Evolutionary conservation across 2,113 vertebrate species (phyloP).

Genomic region (Tragelaphus imberbis): DNA sequence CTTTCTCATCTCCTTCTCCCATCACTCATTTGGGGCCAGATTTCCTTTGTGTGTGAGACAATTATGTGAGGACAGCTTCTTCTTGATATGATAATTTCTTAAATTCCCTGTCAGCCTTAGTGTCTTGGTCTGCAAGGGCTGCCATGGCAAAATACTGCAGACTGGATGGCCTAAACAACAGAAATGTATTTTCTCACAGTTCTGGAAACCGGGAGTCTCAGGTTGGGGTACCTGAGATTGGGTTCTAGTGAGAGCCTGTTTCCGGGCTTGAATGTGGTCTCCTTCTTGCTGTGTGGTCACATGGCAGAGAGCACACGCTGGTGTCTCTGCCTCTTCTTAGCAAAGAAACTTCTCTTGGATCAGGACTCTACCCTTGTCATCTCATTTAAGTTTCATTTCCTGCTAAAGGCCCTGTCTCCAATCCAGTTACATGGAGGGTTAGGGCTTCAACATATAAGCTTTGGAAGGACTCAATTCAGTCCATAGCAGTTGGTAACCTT

Average conservation of each 20-base stretch:
- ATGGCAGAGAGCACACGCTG: not conserved
- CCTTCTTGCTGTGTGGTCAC: not conserved
- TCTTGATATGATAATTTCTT: not conserved
- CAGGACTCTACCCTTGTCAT: not conserved
- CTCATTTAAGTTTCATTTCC: not conserved
- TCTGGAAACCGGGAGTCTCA: not conserved
- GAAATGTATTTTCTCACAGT: not conserved
- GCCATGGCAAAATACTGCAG: not conserved
- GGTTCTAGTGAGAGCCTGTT: not conserved
- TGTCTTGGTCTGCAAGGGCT: not conserved
- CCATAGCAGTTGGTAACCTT: not conserved
- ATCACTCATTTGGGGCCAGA: not conserved
- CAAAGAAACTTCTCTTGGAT: not conserved
- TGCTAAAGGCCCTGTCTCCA: not conserved
- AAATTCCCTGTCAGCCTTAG: not conserved
- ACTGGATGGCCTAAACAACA: not conserved
- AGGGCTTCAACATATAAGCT: not conserved
- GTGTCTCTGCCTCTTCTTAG: not conserved
- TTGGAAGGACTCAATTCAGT: not conserved
- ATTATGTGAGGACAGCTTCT: not conserved
- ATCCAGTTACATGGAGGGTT: not conserved
- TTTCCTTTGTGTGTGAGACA: not conserved
- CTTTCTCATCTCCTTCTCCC: too few species aligned
- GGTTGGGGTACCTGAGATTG: accelerated
- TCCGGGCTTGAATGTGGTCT: not conserved